Evolutionary conservation across 92 coral and sea anemone species (phyloP).

Genomic region (Porites cylindrica): DNA sequence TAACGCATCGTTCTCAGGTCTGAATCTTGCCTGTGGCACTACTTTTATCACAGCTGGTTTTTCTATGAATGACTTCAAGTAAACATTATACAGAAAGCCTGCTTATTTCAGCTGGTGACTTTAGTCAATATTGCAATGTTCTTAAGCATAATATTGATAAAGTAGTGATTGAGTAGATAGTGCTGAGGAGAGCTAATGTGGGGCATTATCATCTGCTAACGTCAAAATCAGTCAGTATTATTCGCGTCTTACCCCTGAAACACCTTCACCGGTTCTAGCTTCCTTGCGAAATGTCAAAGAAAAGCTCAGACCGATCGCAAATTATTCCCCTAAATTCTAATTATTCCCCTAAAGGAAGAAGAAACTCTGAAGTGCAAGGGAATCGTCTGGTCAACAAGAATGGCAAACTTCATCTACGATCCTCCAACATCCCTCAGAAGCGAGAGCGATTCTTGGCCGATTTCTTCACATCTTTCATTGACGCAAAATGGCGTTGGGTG

Average conservation of each 20-base stretch:
- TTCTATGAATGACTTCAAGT: not conserved
- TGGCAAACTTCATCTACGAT: conserved; percentile 73
- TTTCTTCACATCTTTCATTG: conserved; percentile 89
- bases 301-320: not conserved
- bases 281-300: conserved; percentile 20
- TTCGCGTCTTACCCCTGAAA: not conserved
- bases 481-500: conserved; percentile 93
- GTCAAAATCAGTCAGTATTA: not conserved
- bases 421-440: conserved; percentile 80
- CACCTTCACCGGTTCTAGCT: too few relatives aligned
- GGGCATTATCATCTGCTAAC: not conserved
- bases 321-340: too few relatives aligned
- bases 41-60: not conserved
- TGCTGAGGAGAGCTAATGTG: not conserved
- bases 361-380: conserved; percentile 9
- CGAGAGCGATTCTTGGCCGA: conserved; percentile 82
- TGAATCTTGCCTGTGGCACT: not conserved
- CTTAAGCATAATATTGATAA: not conserved
- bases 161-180: not conserved
- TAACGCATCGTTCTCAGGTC: not conserved
- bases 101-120: too few relatives aligned
- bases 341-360: conserved; percentile 1
- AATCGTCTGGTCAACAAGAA: conserved; percentile 78
- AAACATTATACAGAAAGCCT: too few relatives aligned
- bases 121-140: not conserved